Percentiles rank a stretch among this genome's conserved stretches.
These are phyloP conservation scores for Papilio xuthus DNA, from an alignment of 1,140 invertebrate species.

Conservation along the genomic window DNA sequence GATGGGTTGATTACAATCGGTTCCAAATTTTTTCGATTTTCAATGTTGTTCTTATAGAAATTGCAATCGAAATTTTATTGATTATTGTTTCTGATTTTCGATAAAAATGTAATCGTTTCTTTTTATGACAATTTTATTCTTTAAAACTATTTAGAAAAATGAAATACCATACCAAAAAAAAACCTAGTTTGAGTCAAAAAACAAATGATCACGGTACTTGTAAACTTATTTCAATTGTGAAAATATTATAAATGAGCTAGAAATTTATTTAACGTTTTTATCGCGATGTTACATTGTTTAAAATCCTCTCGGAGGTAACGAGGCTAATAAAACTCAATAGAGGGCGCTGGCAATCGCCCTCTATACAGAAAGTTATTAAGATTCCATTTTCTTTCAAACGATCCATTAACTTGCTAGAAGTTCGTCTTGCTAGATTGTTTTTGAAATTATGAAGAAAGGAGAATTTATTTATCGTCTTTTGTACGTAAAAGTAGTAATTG, in stretches of 20 bases:
- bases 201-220: too few relatives aligned
- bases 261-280: neutral
- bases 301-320: neutral
- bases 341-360: conserved; percentile 1
- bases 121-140: too few relatives aligned
- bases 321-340: neutral
- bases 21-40: too few relatives aligned
- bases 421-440: neutral
- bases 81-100: too few relatives aligned
- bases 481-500: neutral
- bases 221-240: neutral
- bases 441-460: neutral
- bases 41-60: too few relatives aligned
- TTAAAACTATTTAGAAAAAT: too few relatives aligned
- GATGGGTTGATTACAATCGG: too few relatives aligned
- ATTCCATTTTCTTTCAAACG: neutral
- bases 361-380: neutral
- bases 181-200: too few relatives aligned
- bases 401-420: neutral
- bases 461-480: neutral
- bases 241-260: neutral
- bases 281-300: neutral
- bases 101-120: too few relatives aligned
- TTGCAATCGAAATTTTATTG: too few relatives aligned
- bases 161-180: too few relatives aligned